Evolutionary conservation across 2,797 vertebrate species (phyloP).

Genomic region (Rhinoraja longicauda): DNA sequence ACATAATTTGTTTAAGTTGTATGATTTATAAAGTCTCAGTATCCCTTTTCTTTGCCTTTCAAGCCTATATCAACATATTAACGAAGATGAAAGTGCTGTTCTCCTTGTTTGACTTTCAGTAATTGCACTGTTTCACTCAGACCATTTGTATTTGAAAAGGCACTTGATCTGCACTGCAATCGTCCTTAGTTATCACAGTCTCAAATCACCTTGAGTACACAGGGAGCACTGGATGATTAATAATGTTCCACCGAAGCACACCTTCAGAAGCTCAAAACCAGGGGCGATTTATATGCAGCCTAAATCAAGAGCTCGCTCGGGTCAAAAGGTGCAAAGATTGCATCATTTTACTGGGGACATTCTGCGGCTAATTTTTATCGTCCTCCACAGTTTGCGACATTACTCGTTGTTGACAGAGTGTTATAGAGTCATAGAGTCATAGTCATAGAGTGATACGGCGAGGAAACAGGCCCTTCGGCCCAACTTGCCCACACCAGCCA

Average conservation of each 20-base stretch:
- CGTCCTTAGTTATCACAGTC: constrained; percentile 10
- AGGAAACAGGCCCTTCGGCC: too few relatives aligned
- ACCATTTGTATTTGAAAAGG: neutral
- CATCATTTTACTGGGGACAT: neutral
- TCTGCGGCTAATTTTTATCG: neutral
- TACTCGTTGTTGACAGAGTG: too few relatives aligned
- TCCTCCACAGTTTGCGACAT: neutral
- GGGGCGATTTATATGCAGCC: neutral
- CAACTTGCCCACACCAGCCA: too few relatives aligned
- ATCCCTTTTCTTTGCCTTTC: constrained; percentile 27
- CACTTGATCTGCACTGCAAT: constrained; percentile 1
- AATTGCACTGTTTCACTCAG: constrained; percentile 26
- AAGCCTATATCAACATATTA: constrained; percentile 30
- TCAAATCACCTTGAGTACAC: neutral
- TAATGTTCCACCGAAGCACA: neutral
- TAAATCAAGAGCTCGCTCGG: neutral
- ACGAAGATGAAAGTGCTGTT: constrained; percentile 5
- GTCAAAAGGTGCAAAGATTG: neutral
- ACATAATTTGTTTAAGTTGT: constrained; percentile 37
- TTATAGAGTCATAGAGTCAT: too few relatives aligned
- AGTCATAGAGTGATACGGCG: too few relatives aligned
- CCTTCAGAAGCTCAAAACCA: neutral
- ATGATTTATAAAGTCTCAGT: constrained; percentile 32
- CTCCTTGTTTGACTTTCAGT: constrained; percentile 23
- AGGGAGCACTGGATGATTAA: neutral